A percentile compares a stretch with the other conserved stretches of the same genome.
Conservation (phyloP, 2,797 vertebrate species). For the Tachyglossus aculeatus region DNA sequence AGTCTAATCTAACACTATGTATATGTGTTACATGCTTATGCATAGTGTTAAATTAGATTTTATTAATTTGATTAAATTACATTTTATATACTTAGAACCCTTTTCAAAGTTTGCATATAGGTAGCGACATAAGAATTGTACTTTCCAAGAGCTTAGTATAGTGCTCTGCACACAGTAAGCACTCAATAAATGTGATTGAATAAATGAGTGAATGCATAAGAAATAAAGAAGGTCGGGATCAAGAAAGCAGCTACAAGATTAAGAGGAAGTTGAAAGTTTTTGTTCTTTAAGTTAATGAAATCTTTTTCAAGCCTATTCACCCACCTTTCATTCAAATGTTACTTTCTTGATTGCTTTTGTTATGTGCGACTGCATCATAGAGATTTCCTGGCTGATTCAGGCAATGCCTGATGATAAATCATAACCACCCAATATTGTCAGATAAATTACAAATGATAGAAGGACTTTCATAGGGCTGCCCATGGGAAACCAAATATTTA, state of each 20-base stretch:
- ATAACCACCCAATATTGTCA: conserved; percentile 2
- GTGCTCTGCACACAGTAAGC: too few relatives aligned
- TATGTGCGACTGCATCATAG: conserved; percentile 34
- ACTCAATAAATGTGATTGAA: too few relatives aligned
- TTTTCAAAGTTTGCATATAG: too few relatives aligned
- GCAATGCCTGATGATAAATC: conserved; percentile 42
- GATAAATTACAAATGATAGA: conserved; percentile 47
- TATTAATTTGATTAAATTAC: too few relatives aligned
- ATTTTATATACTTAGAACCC: too few relatives aligned
- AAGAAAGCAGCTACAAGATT: conserved; percentile 7
- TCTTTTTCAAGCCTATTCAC: neutral
- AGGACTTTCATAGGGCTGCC: conserved; percentile 35
- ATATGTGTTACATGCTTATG: too few relatives aligned
- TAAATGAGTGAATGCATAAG: too few relatives aligned
- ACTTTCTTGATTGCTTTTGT: conserved; percentile 37
- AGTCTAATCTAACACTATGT: too few relatives aligned
- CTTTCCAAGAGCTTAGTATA: too few relatives aligned
- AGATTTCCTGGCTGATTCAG: conserved; percentile 34
- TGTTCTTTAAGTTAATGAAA: conserved; percentile 24
- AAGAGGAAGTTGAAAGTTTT: neutral
- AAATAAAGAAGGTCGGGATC: too few relatives aligned
- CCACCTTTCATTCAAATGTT: neutral
- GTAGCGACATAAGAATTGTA: too few relatives aligned
- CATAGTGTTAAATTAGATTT: too few relatives aligned
- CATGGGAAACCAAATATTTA: conserved; percentile 55